Percentiles rank a stretch among this genome's conserved stretches.
phyloP scores from a whole-genome alignment of 2,888 invertebrate species.

The Osmoderma eremita region DNA sequence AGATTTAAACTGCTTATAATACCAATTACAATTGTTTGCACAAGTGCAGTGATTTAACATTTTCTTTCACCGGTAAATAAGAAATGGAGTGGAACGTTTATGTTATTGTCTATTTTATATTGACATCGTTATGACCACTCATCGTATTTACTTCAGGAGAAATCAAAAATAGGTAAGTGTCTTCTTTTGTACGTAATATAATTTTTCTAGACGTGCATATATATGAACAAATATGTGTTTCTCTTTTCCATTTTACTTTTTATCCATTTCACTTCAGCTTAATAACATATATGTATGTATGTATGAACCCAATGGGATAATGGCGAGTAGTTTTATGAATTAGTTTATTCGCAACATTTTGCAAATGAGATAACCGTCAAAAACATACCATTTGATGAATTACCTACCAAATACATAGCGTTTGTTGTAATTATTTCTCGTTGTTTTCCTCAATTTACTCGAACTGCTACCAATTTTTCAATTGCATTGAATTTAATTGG shows the following conservation, averaged over 20 bases:
- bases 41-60: conserved; percentile 9
- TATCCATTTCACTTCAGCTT: neutral
- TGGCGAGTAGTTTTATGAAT: conserved; percentile 24
- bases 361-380: conserved; percentile 39
- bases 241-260: neutral
- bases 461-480: conserved; percentile 33
- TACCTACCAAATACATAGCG: conserved; percentile 30
- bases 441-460: conserved; percentile 36
- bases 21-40: neutral
- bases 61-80: conserved; percentile 13
- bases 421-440: conserved; percentile 17
- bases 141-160: neutral
- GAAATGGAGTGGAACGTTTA: conserved; percentile 23
- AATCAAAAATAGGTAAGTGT: conserved; percentile 15
- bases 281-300: conserved; percentile 11
- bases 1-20: neutral
- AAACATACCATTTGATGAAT: conserved; percentile 31
- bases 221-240: neutral
- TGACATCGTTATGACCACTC: conserved; percentile 1
- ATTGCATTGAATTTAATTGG: conserved; percentile 28
- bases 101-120: conserved; percentile 14
- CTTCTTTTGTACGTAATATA: neutral
- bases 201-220: neutral
- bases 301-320: conserved; percentile 9
- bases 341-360: conserved; percentile 33